Conservation (phyloP, 2,113 vertebrate species). For the Entosphenus tridentatus region DNA sequence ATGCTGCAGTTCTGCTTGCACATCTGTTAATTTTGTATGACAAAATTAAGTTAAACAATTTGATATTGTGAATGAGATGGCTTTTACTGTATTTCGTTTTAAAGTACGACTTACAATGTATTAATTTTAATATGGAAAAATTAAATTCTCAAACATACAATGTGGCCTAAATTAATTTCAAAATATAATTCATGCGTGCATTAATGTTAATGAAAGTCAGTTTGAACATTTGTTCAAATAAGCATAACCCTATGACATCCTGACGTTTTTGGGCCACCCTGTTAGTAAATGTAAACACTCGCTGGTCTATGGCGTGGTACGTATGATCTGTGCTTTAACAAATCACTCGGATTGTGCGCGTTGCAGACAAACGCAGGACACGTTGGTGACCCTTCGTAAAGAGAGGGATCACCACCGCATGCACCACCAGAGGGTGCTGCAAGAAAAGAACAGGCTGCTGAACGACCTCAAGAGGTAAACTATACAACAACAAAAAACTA, state of each 20-base stretch:
- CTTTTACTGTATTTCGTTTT: too few species aligned
- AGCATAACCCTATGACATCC: not conserved
- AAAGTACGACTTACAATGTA: too few species aligned
- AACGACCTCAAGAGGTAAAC: constrained; percentile 38
- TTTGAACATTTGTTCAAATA: constrained; percentile 11
- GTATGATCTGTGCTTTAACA: too few species aligned
- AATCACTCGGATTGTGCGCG: too few species aligned
- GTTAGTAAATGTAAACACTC: not conserved
- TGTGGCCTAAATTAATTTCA: too few species aligned
- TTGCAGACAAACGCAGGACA: constrained; percentile 27
- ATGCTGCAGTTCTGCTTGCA: too few species aligned
- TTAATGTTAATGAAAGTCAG: not conserved
- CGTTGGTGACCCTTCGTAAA: constrained; percentile 31
- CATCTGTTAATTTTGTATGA: too few species aligned
- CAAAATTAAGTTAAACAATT: too few species aligned
- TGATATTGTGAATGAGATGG: too few species aligned
- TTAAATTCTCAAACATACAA: too few species aligned
- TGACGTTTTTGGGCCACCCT: not conserved
- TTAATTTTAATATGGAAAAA: too few species aligned
- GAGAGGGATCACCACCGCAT: constrained; percentile 43
- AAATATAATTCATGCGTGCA: too few species aligned
- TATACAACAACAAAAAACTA: not conserved
- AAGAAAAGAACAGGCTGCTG: constrained; percentile 47
- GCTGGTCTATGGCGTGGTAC: constrained; percentile 7
- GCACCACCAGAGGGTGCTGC: constrained; percentile 37